Evolutionary conservation across 2,113 vertebrate species (phyloP).

Genomic region (Leptocoma aspasia): DNA sequence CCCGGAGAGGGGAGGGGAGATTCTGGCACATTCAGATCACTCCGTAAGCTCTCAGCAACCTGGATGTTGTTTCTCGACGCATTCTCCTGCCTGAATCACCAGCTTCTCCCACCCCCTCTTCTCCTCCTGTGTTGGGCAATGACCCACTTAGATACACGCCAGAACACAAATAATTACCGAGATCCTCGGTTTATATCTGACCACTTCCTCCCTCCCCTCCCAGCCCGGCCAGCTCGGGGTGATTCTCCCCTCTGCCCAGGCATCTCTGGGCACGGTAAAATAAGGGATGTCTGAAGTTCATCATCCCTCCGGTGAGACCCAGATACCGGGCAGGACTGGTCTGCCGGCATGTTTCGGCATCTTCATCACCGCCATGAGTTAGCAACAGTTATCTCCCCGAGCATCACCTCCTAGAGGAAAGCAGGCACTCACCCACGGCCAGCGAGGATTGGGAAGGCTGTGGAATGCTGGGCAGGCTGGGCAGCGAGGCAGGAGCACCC

Average conservation of each 20-base stretch:
- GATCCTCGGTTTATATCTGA: neutral
- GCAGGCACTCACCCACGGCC: neutral
- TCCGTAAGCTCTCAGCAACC: neutral
- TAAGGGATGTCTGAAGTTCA: neutral
- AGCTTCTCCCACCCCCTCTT: conserved; percentile 7
- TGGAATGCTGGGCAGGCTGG: neutral
- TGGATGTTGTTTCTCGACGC: neutral
- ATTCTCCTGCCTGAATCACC: conserved; percentile 20
- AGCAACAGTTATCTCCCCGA: conserved; percentile 12
- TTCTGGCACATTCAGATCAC: neutral
- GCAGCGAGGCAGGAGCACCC: neutral
- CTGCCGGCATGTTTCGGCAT: neutral
- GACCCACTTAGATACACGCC: conserved; percentile 1
- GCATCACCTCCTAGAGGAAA: neutral
- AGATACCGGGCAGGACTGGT: conserved; percentile 26
- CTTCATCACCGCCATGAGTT: neutral
- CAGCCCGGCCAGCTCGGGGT: neutral
- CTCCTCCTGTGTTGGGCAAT: conserved; percentile 1
- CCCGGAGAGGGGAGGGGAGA: neutral
- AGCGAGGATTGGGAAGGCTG: neutral
- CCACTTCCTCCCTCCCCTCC: conserved; percentile 36
- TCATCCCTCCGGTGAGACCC: conserved; percentile 19
- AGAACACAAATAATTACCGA: conserved; percentile 27
- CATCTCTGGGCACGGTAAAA: neutral
- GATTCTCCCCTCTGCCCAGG: neutral